Evolutionary conservation across 2,888 invertebrate genomes (phyloP).

Genomic region (Clostera curtula): DNA sequence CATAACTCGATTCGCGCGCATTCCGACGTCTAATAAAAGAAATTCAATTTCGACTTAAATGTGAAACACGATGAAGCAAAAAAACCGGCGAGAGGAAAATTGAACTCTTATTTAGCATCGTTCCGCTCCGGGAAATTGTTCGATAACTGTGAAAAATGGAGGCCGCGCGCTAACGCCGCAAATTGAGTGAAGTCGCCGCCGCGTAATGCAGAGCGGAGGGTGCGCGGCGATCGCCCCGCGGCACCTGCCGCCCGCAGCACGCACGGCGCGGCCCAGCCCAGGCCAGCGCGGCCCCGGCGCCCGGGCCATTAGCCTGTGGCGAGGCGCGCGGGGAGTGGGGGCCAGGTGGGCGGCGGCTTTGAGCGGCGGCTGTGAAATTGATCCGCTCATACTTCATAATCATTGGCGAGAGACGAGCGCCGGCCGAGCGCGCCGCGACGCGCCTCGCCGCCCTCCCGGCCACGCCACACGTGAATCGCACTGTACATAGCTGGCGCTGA

Average conservation of each 20-base stretch:
- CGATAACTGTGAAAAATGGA: conserved; percentile 66
- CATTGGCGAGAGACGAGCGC: conserved; percentile 37
- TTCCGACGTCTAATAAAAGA: no score
- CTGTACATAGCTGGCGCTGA: conserved; percentile 2
- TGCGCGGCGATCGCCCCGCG: no score
- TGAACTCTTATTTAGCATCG: conserved; percentile 52
- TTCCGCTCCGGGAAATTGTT: conserved; percentile 43
- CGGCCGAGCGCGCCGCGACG: conserved; percentile 16
- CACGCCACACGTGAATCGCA: no score
- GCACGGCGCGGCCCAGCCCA: no score
- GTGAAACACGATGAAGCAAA: conserved; percentile 5
- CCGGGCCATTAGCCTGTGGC: conserved; percentile 17
- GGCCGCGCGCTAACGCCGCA: conserved; percentile 51
- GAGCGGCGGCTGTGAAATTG: conserved; percentile 50
- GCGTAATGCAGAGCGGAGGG: conserved; percentile 18
- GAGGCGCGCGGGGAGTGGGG: conserved; percentile 10
- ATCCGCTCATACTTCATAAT: conserved; percentile 57
- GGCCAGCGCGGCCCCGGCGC: no score
- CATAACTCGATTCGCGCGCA: no score
- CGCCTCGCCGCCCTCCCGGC: conserved; percentile 12
- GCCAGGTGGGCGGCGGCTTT: conserved; percentile 30
- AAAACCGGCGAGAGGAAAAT: conserved; percentile 23
- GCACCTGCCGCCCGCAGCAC: no score
- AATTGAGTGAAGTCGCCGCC: conserved; percentile 59
- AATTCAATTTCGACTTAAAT: conserved; percentile 2